Evolutionary conservation across 2,888 invertebrate genomes (phyloP), one percentile per base, ranked within the genome.

Genomic region (Resseliella maxima): DNA sequence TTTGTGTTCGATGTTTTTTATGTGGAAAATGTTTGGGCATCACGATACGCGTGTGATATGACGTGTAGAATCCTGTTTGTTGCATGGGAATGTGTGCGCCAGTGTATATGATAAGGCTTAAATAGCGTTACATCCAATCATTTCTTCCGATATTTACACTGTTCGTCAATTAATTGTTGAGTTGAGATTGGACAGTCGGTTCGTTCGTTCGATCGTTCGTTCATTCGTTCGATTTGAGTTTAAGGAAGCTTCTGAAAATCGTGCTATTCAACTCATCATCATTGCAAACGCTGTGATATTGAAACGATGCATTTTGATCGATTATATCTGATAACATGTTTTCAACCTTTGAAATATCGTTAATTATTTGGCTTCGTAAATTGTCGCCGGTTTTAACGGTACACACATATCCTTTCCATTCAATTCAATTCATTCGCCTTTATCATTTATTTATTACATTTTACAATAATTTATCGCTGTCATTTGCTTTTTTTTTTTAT

Each of bases 311-410:
- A 18, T 50, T 50, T 18, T 6, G 2, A 50, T 59, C 59, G 12
- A 59, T 59, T 24, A 59, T 24, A 59, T 59, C 24, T 59, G 59
- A 59, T 59, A 59, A 59, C 24, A 59, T 59, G 59, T 59, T 59
- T 59, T 24, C 24, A 59, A 50, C 12, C 8, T 24, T 59, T 59
- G n/a, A 24, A n/a, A 59, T 59, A n/a, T 59, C n/a, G 5, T 59
- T 59, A 59, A 59, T 59, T 59, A 59, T 24, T 59, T 50, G 18
- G 18, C 18, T 15, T 50, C 41, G 41, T 41, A 5, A 41, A 41
- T 24, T n/a, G n/a, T n/a, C n/a, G n/a, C n/a, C n/a, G n/a, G n/a
- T 59, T 24, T 59, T 59, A 59, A 59, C 59, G 59, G 59, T 59
- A 59, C 24, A 50, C 18, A 8, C 46, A n/a, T 12, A 41, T 41